phyloP scores from a whole-genome alignment of 92 coral and sea anemone species.

The Parazoanthus atlanticus region DNA sequence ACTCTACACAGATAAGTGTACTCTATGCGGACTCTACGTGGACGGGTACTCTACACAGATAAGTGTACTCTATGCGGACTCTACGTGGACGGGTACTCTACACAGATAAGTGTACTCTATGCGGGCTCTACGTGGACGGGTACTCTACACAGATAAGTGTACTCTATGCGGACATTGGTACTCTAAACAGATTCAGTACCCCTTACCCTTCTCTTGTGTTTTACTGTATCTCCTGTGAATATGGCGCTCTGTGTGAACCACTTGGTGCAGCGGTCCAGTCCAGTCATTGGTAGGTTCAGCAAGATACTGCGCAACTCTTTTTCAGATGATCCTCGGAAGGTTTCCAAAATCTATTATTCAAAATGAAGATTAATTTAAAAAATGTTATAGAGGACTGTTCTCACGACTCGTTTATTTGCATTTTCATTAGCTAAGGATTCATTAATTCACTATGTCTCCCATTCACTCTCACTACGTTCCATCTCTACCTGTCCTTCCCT shows the following conservation, averaged over 20 bases:
- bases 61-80: no score
- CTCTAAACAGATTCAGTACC: background rate
- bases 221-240: conserved; percentile 77
- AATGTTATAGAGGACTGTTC: background rate
- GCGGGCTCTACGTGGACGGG: no score
- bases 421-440: no score
- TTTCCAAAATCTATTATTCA: conserved; percentile 28
- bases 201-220: conserved; percentile 82
- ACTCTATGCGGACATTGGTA: background rate
- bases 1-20: no score
- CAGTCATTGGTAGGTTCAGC: conserved; percentile 74
- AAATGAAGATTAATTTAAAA: background rate
- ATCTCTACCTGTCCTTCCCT: no score
- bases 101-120: no score
- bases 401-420: background rate
- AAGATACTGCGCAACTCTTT: conserved; percentile 58
- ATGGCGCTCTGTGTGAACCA: conserved; percentile 95
- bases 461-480: no score
- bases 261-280: conserved; percentile 80
- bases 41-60: no score
- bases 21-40: no score
- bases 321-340: conserved; percentile 60
- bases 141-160: no score
- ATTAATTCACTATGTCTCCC: no score
- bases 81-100: no score